Base-by-base conservation (phyloP, 2,113 vertebrate species). In the Clinocottus analis region DNA sequence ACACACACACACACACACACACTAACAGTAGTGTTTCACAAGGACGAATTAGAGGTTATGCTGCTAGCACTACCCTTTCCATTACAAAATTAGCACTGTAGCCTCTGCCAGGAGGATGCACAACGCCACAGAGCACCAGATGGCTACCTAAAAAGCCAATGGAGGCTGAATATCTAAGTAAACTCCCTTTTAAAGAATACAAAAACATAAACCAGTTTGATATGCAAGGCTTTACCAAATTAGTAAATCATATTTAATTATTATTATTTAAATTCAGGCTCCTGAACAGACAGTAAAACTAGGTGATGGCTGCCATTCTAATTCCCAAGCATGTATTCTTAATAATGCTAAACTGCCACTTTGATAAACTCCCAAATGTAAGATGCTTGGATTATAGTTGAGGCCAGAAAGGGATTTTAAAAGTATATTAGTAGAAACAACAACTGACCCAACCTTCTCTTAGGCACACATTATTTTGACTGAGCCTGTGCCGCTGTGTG, bases 21-120 rank as follows among this genome's bases (percentile, higher is more conserved):
- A 47, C 33, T 51, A 72, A 72, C 82, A 73, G 72, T 2, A 21
- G 56, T 71, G 66, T 33, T 66, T 89, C 70, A 85, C 87, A 87
- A 87, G 89, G 87, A 89, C 87, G 84, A 80, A 86, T 63, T 19
- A 25, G 65, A 51, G 68, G 59, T 76, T 29, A 47, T n/a, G 77
- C 74, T 70, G 27, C 67, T 31, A 62, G 80, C 56, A 21, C n/a
- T 60, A 59, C 45, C 70, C 62, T 72, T 47, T 66, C 29, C 45
- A 41, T 77, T 82, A 85, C 77, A 80, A 60, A 85, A 85, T 27
- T 37, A 77, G 61, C 67, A 80, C 51, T 45, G 66, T 29, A 8
- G 72, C 64, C 41, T 60, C 25, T 37, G 69, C 70, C 60, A 77
- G 39, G 68, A 81, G 73, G 73, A 78, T 73, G 45, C 43, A 76